Evolutionary conservation across 2,888 invertebrate genomes (phyloP), one percentile per base, ranked within the genome.

Genomic region (Leucania comma): DNA sequence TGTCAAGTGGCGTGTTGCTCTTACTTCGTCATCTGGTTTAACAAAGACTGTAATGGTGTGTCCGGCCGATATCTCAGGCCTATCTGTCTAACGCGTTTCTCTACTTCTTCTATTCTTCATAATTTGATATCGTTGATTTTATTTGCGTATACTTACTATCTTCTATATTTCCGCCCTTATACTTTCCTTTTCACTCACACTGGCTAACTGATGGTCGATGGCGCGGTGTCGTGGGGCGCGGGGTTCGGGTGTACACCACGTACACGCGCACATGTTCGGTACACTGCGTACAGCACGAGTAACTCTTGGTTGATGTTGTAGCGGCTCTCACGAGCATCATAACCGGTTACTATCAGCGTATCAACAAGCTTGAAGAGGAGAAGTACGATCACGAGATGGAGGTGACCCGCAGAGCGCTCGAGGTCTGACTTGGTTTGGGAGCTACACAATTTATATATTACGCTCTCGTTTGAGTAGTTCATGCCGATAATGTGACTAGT

Each of bases 381-480:
- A 99, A 99, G 97, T 99, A 98, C 97, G 99, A 99, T 97, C 97
- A 99, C 97, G 99, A 99, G 97, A 97, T 98, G 96, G 98, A 98
- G 96, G 99, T 99, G 96, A 97, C 98, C 96, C 98, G 98, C 97
- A 99, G 98, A 97, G 98, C 98, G 95, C 97, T 98, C 95, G 99
- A 99, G 98, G 99, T 99, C 97, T 97, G 97, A 92, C 92, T 90
- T 92, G 94, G 92, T 94, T 95, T 94, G 91, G 90, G 90, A 92
- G 90, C 92, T 89, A 86, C 88, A 88, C 89, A 88, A 90, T 88
- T 90, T 80, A 72, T 80, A 66, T 72, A 89, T 90, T 90, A 91
- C 91, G 95, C 95, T 93, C 93, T 88, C 93, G 92, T 94, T 94
- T 94, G 88, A 92, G 92, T 95, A 96, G 95, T 89, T 93, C 90